Conservation (phyloP, 2,113 vertebrate species). For the Pelvicachromis taeniatus region DNA sequence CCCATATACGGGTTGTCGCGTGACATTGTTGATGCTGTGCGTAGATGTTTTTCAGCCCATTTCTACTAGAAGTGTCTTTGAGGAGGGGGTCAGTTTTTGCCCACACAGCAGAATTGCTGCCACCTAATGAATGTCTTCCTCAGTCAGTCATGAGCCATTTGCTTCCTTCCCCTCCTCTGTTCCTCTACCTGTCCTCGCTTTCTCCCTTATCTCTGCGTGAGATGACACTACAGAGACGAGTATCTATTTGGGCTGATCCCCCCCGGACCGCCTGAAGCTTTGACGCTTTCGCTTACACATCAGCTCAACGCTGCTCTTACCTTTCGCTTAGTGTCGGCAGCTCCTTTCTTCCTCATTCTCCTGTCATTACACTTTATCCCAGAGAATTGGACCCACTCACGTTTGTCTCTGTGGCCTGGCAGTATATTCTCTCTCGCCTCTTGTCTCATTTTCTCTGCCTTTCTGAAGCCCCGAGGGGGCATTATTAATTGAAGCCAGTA, state of each 20-base stretch:
- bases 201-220: constrained; percentile 1
- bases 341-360: neutral
- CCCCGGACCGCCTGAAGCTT: neutral
- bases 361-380: constrained; percentile 26
- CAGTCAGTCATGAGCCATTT: constrained; percentile 22
- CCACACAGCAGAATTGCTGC: constrained; percentile 13
- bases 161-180: neutral
- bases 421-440: neutral
- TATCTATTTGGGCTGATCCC: neutral
- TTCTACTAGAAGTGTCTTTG: neutral
- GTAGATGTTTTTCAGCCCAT: neutral
- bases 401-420: constrained; percentile 1
- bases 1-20: rapidly evolving
- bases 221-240: constrained; percentile 3
- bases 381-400: constrained; percentile 6
- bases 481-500: constrained; percentile 40
- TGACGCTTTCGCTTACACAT: neutral
- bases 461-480: constrained; percentile 6
- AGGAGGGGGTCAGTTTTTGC: neutral
- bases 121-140: constrained; percentile 35
- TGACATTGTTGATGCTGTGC: neutral
- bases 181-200: neutral
- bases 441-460: constrained; percentile 10
- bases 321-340: neutral
- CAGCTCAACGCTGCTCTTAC: neutral